Conservation (phyloP, 2,113 vertebrate genomes). For the Camarhynchus parvulus region DNA sequence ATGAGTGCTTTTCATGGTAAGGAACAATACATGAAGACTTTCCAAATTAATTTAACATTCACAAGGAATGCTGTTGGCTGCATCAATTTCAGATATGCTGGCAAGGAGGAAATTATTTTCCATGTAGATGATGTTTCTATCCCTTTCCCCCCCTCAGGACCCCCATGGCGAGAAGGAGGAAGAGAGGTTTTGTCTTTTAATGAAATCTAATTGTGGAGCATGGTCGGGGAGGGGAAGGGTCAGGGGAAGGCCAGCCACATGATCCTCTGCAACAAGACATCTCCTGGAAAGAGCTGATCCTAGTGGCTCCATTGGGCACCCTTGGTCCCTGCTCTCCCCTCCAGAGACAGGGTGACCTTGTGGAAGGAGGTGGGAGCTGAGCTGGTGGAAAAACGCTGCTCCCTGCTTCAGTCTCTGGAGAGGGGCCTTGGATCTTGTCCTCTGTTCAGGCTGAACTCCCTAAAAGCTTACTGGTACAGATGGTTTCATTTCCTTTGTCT, state of each 20-base stretch:
- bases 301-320: fast-evolving
- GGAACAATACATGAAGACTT: slow-evolving; percentile 70
- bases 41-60: slow-evolving; percentile 77
- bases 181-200: slow-evolving; percentile 59
- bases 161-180: slow-evolving; percentile 17
- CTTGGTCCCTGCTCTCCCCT: neutral
- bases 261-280: neutral
- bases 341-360: fast-evolving
- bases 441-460: neutral
- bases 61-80: slow-evolving; percentile 59
- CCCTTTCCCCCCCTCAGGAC: slow-evolving; percentile 15
- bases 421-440: neutral
- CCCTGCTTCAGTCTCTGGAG: neutral
- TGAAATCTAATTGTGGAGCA: slow-evolving; percentile 54
- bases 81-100: slow-evolving; percentile 69
- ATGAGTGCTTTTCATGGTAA: slow-evolving; percentile 64
- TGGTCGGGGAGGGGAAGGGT: neutral
- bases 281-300: neutral
- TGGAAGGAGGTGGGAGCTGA: neutral
- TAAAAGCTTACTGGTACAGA: neutral
- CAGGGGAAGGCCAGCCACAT: slow-evolving; percentile 22
- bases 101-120: slow-evolving; percentile 74
- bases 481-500: neutral
- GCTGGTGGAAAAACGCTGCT: neutral
- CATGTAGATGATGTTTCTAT: slow-evolving; percentile 65